Percentiles rank a stretch among this genome's conserved stretches.
phyloP scores from a whole-genome alignment of 2,888 invertebrate species.

The Automeris io region DNA sequence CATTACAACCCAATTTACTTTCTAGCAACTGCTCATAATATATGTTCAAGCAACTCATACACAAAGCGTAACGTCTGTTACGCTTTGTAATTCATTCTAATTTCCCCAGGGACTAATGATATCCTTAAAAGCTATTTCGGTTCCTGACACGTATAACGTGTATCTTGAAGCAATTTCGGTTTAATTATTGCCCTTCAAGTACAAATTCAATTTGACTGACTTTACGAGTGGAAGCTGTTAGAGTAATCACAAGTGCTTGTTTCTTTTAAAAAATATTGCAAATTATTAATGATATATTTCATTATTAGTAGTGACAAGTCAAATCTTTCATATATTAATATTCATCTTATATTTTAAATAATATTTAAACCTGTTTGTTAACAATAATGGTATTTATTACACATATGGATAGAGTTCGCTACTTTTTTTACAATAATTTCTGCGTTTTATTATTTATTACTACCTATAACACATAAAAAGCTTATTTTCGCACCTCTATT shows the following conservation, averaged over 20 bases:
- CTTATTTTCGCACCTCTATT: no score
- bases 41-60: conserved; percentile 16
- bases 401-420: no score
- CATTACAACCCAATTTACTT: conserved; percentile 17
- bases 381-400: no score
- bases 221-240: background rate
- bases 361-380: no score
- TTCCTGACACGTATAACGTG: conserved; percentile 32
- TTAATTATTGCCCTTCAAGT: conserved; percentile 24
- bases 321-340: no score
- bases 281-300: no score
- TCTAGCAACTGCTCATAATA: conserved; percentile 13
- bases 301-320: no score
- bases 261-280: no score
- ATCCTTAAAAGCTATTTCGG: conserved; percentile 53
- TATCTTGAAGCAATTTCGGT: conserved; percentile 27
- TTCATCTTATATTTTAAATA: no score
- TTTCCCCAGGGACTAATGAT: conserved; percentile 63
- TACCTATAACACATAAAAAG: no score
- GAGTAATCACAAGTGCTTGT: background rate
- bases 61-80: conserved; percentile 25
- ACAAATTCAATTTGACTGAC: conserved; percentile 22
- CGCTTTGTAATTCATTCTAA: conserved; percentile 55
- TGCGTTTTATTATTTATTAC: no score
- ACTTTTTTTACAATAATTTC: no score